phyloP scores from a whole-genome alignment of 2,888 invertebrate species.

The Lepidocyrtoides sp. region DNA sequence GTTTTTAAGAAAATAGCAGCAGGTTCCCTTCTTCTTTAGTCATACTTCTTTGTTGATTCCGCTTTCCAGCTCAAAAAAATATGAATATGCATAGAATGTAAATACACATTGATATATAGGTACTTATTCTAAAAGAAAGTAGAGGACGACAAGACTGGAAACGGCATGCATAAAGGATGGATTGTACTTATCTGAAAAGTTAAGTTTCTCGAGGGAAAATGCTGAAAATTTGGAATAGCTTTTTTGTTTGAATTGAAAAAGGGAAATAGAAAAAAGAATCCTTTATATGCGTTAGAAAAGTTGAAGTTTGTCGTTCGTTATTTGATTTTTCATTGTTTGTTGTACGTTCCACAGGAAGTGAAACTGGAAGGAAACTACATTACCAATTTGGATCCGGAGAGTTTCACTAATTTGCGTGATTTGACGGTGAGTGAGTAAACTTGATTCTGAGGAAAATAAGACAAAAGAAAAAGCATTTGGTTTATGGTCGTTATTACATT shows the following conservation, averaged over 20 bases:
- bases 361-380: slow-evolving; percentile 82
- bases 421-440: slow-evolving; percentile 81
- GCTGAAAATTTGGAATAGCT: background rate
- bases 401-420: slow-evolving; percentile 84
- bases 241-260: slow-evolving; percentile 16
- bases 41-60: slow-evolving; percentile 21
- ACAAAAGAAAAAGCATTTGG: background rate
- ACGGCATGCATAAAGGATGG: no score
- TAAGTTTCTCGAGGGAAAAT: background rate
- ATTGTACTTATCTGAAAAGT: background rate
- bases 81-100: slow-evolving; percentile 45
- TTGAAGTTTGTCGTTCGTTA: background rate
- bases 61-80: background rate
- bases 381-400: slow-evolving; percentile 82
- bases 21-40: slow-evolving; percentile 16
- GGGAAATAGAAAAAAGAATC: background rate
- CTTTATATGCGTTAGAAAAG: background rate
- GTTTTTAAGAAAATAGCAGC: slow-evolving; percentile 33
- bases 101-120: background rate
- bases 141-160: background rate
- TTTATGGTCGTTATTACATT: no score
- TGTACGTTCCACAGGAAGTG: slow-evolving; percentile 80
- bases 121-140: background rate
- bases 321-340: slow-evolving; percentile 38
- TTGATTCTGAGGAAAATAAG: background rate